Percentiles rank a stretch among this genome's conserved stretches.
These are phyloP conservation scores for Malacosoma neustria DNA, from an alignment of 2,888 invertebrate genomes.

Conservation along the genomic window DNA sequence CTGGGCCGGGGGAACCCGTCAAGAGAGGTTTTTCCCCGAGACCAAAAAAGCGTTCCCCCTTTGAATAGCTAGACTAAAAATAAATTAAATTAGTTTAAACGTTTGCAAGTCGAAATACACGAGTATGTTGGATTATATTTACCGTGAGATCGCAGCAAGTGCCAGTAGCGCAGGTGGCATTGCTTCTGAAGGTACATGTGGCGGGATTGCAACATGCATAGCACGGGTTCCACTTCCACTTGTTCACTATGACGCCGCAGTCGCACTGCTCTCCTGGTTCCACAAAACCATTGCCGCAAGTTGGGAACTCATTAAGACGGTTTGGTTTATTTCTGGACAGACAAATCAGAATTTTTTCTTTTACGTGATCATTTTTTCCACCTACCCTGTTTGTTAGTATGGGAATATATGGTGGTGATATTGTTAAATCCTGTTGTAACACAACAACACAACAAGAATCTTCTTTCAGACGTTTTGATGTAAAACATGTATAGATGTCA, in stretches of 20 bases:
- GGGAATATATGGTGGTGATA: too few relatives aligned
- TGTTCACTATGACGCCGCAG: constrained; percentile 87
- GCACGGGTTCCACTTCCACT: constrained; percentile 76
- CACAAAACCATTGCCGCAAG: constrained; percentile 97
- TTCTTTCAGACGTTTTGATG: too few relatives aligned
- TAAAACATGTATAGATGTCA: too few relatives aligned
- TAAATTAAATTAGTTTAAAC: neutral
- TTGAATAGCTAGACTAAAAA: neutral
- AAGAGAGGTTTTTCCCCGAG: too few relatives aligned
- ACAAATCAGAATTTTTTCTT: too few relatives aligned
- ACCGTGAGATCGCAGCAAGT: constrained; percentile 86
- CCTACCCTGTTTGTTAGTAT: too few relatives aligned
- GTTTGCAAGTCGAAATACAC: too few relatives aligned
- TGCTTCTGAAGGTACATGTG: constrained; percentile 89
- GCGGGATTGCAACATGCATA: constrained; percentile 87
- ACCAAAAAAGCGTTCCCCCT: neutral
- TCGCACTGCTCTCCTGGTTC: constrained; percentile 98
- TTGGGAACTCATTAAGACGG: constrained; percentile 86
- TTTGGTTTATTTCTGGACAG: constrained; percentile 89
- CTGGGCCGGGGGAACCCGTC: too few relatives aligned
- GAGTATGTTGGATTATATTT: too few relatives aligned
- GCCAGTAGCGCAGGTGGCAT: constrained; percentile 96
- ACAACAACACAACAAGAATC: too few relatives aligned
- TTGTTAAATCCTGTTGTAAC: too few relatives aligned
- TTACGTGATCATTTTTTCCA: too few relatives aligned